Evolutionary conservation across 2,888 invertebrate genomes (phyloP), one percentile per base, ranked within the genome.

Genomic region (Drosophila mercatorum): DNA sequence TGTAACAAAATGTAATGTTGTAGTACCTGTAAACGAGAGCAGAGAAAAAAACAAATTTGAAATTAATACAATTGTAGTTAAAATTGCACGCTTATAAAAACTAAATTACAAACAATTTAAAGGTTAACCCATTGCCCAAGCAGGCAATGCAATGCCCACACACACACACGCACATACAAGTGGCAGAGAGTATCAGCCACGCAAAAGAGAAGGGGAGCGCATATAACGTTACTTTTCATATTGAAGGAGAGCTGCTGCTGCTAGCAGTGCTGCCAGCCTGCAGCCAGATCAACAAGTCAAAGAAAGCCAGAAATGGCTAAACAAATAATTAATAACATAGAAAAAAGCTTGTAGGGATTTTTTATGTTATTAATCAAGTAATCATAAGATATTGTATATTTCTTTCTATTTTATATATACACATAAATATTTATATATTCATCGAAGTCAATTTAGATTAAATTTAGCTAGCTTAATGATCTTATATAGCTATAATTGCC

Each of bases 11-110:
- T 64, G 74, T 62, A 81, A 77, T 34, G 74, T 83, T 83, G 87
- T 41, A 81, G 81, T 84, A 84, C 84, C 84, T 84, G 81, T 5
- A 49, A 85, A 53, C 51, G 26, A 70, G n/a, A 70, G 31, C 8
- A 67, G 40, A 65, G 55, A 43, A 5, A 64, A 31, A 36, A 0
- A n/a, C 34, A 34, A 28, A 17, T 17, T 17, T 22, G 7, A 69
- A 65, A 65, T 53, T 12, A 63, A 58, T 80, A 8, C 10, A 51
- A 46, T 41, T 72, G 28, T 5, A 46, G 36, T 51, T 40, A 12
- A 10, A 28, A 17, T 10, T 7, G 3, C 40, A 31, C 34, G 8
- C 12, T 49, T 41, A 59, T 5, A 10, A 49, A 41, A 49, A 41
- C 31, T 49, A 49, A 41, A 49, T 0, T 7, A 5, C 2, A n/a